Evolutionary conservation across 1,140 invertebrate species (phyloP), one percentile per base, ranked within the genome.

Genomic region (Rhagoletis zephyria): DNA sequence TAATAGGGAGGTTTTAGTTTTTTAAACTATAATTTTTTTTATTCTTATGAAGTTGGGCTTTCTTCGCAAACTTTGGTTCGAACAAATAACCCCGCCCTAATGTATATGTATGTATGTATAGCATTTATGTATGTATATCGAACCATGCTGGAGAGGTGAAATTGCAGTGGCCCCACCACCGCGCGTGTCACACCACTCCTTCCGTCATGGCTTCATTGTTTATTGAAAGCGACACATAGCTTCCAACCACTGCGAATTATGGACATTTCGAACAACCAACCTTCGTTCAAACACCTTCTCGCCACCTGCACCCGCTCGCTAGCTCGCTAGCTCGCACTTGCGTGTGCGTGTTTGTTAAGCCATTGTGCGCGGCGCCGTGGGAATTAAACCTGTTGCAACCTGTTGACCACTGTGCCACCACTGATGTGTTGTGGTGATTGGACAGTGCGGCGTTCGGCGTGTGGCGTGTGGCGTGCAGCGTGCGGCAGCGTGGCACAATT

Each of bases 301-400:
- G 30, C 30, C 30, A 30, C 30, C 30, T 30, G 30, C 30, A 30
- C 30, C 30, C 30, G 30, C 30, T 1, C 30, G 30, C 30, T 30
- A 0, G 30, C 30, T 30, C 30, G 30, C 30, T 30, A 30, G 30
- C 30, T 30, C 30, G 30, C 30, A 30, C 30, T 30, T 30, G 5
- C 3, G 30, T 48, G 12, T 70, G 67, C 42, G 10, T 12, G 67
- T 16, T 45, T 70, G 67, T 70, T 63, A 40, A 67, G 70, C 70
- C 70, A 42, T 74, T 81, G 48, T 56, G 48, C 74, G 42, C 16
- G 5, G 48, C 48, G n/a, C 74, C 9, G 74, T 30, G 74, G 3
- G 74, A 81, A 81, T 81, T 81, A 81, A 56, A 56, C 45, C 19
- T 81, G 74, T 81, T 81, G 74, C 74, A 81, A 81, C 74, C 74